Evolutionary conservation across 2,797 vertebrate species (phyloP), one percentile per base, ranked within the genome.

Genomic region (Melanotaenia maccullochi): DNA sequence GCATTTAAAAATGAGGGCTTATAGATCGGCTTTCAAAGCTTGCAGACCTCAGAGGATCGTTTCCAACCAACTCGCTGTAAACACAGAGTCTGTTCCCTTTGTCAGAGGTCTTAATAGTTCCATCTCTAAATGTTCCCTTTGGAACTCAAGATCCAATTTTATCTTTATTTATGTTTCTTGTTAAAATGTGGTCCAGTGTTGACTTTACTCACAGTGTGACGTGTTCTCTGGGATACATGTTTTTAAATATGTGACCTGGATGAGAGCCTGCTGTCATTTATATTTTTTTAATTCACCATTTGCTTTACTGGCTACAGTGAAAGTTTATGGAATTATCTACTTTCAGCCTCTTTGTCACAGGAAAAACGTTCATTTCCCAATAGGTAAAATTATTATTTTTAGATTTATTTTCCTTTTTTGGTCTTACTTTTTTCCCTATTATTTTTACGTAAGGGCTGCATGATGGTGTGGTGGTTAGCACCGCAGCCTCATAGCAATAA

Each of bases 61-160:
- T 57, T 72, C 65, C 60, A 73, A 75, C 78, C 56, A 80, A 52
- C 68, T 72, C 74, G 60, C 75, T 77, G 63, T 82, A 83, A 85
- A 86, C 74, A 85, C 14, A 0, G n/a, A 73, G 69, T 76, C 69
- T 76, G 82, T 87, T 85, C 72, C 80, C 75, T 87, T 63, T 85
- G 75, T 87, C 76, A 76, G 68, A 59, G 51, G 44, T 63, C 58
- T 73, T 78, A 76, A 73, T 73, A 70, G 60, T 83, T 75, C 44
- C 54, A 65, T 81, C 76, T 78, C 59, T 55, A 78, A 83, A 79
- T 61, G 52, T 78, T 82, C 82, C 76, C 77, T 16, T 60, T 64
- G 69, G 82, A 81, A 42, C 58, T 25, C 2, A 1, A 65, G 59
- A 71, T 81, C 76, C 52, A 77, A 74, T 81, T 80, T 77, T 59